Evolutionary conservation across 2,888 invertebrate species (phyloP), one percentile per base, ranked within the genome.

Genomic region (Polydrusus cervinus): DNA sequence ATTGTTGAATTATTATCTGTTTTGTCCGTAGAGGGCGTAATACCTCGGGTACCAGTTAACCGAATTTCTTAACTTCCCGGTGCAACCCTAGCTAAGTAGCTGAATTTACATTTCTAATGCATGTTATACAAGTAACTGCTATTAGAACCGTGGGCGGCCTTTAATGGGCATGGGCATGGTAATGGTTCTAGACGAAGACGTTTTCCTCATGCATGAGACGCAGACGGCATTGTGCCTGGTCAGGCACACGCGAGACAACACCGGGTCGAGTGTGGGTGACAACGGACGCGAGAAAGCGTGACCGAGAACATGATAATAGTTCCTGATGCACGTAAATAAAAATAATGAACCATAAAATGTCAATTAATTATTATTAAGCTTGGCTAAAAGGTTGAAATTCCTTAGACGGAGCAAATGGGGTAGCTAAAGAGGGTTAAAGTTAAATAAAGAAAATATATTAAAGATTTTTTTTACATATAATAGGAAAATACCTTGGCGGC

Each of bases 181-280:
- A 66, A 66, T 66, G 57, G 69, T 16, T 34, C 55, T 55, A 71
- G 71, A 65, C 71, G 64, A 64, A 64, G 30, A 71, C 40, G 51
- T 55, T 71, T 25, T 40, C 65, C 43, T 64, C 71, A 68, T 57
- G 67, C 71, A 55, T 43, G 43, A 64, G 51, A 53, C 40, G 40
- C 71, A 71, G 71, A 71, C 64, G 71, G 71, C 55, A 64, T 71
- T 71, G 71, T 64, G 62, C 71, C 71, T 71, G 71, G 71, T 71
- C 71, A 71, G 71, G 71, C 71, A 71, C 71, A 71, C 64, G 62
- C 62, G 53, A 51, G 62, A 71, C 65, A 60, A 60, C 57, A 25
- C 13, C 9, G 53, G 18, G 16, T 11, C 66, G 53, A 40, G 55
- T 65, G 71, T 71, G 65, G 71, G 71, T 55, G 71, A 64, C 53